phyloP scores from a whole-genome alignment of 1,140 invertebrate species.

The Calephelis nemesis region DNA sequence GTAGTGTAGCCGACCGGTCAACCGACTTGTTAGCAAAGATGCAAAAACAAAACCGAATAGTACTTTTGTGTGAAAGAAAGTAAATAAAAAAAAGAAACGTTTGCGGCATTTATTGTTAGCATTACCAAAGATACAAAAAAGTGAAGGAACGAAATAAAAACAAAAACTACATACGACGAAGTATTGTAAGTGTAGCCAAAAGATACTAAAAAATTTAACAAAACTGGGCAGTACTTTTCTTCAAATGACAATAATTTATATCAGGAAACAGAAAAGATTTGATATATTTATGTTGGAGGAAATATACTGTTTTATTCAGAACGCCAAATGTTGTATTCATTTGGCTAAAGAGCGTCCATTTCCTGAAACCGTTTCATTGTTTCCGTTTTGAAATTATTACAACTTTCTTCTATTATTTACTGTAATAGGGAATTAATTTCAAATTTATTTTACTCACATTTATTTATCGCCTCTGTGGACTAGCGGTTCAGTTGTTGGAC shows the following conservation, averaged over 20 bases:
- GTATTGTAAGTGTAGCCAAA: not conserved
- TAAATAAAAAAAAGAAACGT: no score
- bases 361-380: slow-evolving; percentile 51
- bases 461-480: no score
- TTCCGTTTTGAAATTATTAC: slow-evolving; percentile 59
- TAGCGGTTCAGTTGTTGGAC: no score
- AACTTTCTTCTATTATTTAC: slow-evolving; percentile 54
- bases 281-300: slow-evolving; percentile 5
- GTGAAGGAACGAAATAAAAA: no score
- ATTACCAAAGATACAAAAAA: no score
- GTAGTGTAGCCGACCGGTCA: no score
- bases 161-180: no score
- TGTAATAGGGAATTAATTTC: slow-evolving; percentile 34
- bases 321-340: slow-evolving; percentile 47
- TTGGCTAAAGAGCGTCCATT: slow-evolving; percentile 59
- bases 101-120: no score
- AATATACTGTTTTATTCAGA: slow-evolving; percentile 18
- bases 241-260: slow-evolving; percentile 14
- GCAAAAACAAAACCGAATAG: no score
- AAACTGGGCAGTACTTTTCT: not conserved
- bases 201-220: slow-evolving; percentile 3
- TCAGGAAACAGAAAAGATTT: slow-evolving; percentile 6
- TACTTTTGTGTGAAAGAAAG: no score
- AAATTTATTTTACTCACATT: no score
- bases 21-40: no score